phyloP scores from a whole-genome alignment of 2,113 vertebrate genomes.

The Prochilodus magdalenae region DNA sequence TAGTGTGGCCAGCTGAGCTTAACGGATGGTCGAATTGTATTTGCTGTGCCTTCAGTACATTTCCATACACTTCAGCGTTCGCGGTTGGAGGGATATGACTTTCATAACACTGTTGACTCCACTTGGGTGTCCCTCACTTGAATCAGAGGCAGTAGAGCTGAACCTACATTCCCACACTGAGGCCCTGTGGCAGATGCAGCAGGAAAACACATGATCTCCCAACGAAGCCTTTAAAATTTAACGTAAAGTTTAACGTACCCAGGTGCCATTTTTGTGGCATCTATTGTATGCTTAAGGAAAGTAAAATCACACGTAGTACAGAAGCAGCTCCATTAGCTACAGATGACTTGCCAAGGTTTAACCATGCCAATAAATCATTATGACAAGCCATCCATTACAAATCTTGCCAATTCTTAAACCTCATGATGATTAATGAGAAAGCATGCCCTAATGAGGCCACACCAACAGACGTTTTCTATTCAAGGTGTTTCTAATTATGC shows the following conservation, averaged over 20 bases:
- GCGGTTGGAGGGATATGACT: not conserved
- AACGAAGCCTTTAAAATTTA: not conserved
- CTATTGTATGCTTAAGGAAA: constrained; percentile 11
- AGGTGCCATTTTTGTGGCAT: not conserved
- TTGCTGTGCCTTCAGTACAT: not conserved
- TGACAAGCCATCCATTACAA: constrained; percentile 40
- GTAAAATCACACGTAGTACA: not conserved
- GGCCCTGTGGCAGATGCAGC: not conserved
- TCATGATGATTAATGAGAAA: constrained; percentile 42
- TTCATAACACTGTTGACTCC: not conserved
- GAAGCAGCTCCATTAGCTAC: constrained; percentile 6
- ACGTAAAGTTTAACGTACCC: not conserved
- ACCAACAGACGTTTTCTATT: constrained; percentile 24
- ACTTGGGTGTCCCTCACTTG: not conserved
- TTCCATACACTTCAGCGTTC: not conserved
- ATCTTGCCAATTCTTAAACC: constrained; percentile 36
- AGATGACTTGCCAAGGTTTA: constrained; percentile 21
- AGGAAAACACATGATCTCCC: not conserved
- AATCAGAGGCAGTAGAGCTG: not conserved
- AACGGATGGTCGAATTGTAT: not conserved
- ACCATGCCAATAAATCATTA: constrained; percentile 44
- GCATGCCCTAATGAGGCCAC: constrained; percentile 20
- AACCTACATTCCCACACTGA: not conserved
- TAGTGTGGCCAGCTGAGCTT: constrained; percentile 1
- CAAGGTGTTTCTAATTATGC: constrained; percentile 31